Conservation (phyloP, 2,797 vertebrate species). For the Naso thynnoides region DNA sequence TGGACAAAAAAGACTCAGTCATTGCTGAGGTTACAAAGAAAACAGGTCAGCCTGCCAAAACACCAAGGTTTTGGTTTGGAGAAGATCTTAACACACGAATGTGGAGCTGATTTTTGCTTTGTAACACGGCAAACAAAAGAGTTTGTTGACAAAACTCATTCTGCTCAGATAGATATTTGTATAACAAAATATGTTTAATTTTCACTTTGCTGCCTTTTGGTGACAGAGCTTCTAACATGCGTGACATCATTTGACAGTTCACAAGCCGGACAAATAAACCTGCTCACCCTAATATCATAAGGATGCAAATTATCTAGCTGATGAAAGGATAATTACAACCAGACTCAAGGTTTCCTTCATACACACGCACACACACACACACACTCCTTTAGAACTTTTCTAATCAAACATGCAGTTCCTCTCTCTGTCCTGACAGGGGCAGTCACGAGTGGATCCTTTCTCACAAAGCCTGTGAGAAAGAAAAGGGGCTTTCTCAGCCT, state of each 20-base stretch:
- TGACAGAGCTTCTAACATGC: slow-evolving; percentile 10
- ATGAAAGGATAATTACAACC: slow-evolving; percentile 48
- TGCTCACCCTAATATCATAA: slow-evolving; percentile 47
- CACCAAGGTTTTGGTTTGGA: slow-evolving; percentile 41
- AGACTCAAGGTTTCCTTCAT: slow-evolving; percentile 25
- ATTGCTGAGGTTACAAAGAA: slow-evolving; percentile 37
- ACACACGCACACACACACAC: not conserved
- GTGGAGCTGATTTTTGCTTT: slow-evolving; percentile 35
- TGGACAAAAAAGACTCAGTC: slow-evolving; percentile 33
- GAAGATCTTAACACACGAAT: slow-evolving; percentile 12
- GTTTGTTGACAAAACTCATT: slow-evolving; percentile 42
- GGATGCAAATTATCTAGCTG: slow-evolving; percentile 33
- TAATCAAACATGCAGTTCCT: slow-evolving; percentile 33
- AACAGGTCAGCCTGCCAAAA: slow-evolving; percentile 40
- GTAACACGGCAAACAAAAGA: slow-evolving; percentile 17
- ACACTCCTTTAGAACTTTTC: too few species aligned
- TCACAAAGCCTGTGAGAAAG: slow-evolving; percentile 17
- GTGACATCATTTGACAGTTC: slow-evolving; percentile 37
- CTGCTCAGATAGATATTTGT: slow-evolving; percentile 40
- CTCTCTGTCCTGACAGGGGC: slow-evolving; percentile 60
- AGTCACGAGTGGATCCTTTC: slow-evolving; percentile 36
- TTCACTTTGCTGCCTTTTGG: slow-evolving; percentile 29
- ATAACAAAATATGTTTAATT: slow-evolving; percentile 37
- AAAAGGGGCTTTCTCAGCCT: slow-evolving; percentile 30
- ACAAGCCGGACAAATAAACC: slow-evolving; percentile 39